Evolutionary conservation across 2,113 vertebrate genomes (phyloP), one percentile per base, ranked within the genome.

Genomic region (Antechinus flavipes): DNA sequence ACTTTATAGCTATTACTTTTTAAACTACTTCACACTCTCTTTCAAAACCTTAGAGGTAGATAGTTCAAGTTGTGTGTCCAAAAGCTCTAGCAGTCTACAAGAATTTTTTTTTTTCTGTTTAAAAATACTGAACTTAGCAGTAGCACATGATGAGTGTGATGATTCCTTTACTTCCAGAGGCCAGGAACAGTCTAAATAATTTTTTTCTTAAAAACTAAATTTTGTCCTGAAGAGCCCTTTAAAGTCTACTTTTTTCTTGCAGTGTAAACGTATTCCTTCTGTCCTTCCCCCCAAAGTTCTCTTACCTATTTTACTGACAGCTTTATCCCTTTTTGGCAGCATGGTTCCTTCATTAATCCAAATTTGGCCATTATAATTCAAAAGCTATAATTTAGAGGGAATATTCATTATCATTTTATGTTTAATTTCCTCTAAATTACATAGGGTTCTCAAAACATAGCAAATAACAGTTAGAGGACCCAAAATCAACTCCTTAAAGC

Each of bases 311-410:
- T 90, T 50, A 52, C 49, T 49, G 27, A 30, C 95, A 95, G 53
- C 30, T 84, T 94, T 94, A n/a, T 95, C 27, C 93, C 47, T 94
- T 61, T 47, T 93, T 94, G 76, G 52, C 96, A 91, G 95, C 94
- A 95, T 94, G 91, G 97, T 90, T 90, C 94, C 92, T 84, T 97
- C 91, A 97, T 98, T 97, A 97, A 97, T 97, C 97, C 95, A 96
- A 12, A 91, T 58, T 97, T 97, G 97, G 96, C 94, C 96, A 96
- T 55, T 96, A 91, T 3, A 94, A 55, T 76, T 94, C 96, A 84
- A 94, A 96, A 97, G 95, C 95, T 98, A 84, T 97, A 93, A 95
- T 94, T 98, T 97, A 95, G 95, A 93, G 56, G 94, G 93, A 97
- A 93, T 54, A 91, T 54, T 61, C 97, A 92, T 97, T 97, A 96